Base-by-base conservation (phyloP, 2,113 vertebrate genomes). In the Phrynosoma blainvillii region DNA sequence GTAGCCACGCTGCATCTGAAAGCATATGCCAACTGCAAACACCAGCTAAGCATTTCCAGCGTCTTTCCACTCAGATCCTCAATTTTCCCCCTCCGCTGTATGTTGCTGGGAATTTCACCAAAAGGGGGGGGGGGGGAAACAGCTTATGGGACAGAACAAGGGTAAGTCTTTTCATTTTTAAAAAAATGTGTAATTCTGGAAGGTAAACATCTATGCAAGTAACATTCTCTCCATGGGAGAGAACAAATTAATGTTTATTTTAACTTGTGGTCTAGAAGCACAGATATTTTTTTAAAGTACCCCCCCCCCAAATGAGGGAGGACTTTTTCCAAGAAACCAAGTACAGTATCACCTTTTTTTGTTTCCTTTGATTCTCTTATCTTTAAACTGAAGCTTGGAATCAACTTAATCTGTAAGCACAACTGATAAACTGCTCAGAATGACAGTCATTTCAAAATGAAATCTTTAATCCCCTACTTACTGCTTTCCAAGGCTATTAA, bases 1-100 rank as follows among this genome's bases (percentile, higher is more conserved):
- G 93, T 78, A 96, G 94, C 93, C 93, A 93, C 78, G 87, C 88
- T 89, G 56, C 65, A 84, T 84, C 90, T 95, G 84, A 89, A 95
- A 92, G 90, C 92, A 83, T 66, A 88, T 42, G 80, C 85, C 84
- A 92, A 92, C 89, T 40, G 59, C 89, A 90, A 94, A 92, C 65
- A 89, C 20, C 10, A 62, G 82, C 88, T 92, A 73, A 76, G 81
- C 82, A 59, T 78, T 82, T 70, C 74, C 73, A 1, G 56, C 30
- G 66, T 88, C 88, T 84, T 14, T 40, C 77, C 42, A 70, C 83
- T 20, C 20, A 14, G 40, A 25, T 36, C 81, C 62, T 84, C 84
- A 84, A 30, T 79, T 78, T 47, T 2, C 25, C 3, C 9, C 73
- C 80, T 36, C 16, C 21, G 56, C 27, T 78, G n/a, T 74, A 83